Evolutionary conservation across 2,797 vertebrate genomes (phyloP).

Genomic region (Hylomyscus alleni): DNA sequence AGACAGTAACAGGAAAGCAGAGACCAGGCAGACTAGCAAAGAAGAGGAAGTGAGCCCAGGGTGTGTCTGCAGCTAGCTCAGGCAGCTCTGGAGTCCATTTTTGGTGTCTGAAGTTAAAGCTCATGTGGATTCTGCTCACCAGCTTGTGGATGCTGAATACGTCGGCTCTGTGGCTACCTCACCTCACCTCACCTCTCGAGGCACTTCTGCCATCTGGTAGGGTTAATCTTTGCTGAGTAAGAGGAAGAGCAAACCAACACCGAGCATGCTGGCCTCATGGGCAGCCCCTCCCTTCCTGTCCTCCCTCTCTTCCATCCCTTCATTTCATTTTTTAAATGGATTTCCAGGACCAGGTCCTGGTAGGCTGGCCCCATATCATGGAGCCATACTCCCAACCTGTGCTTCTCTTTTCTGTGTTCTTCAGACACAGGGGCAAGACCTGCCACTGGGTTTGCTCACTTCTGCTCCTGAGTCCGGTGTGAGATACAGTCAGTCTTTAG

Average conservation of each 20-base stretch:
- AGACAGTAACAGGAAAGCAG: slow-evolving; percentile 10
- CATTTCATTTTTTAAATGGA: not conserved
- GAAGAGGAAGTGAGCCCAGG: slow-evolving; percentile 41
- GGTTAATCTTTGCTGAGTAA: not conserved
- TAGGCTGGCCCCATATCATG: not conserved
- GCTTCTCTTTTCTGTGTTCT: not conserved
- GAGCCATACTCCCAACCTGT: not conserved
- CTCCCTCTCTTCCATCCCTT: not conserved
- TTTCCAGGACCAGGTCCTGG: not conserved
- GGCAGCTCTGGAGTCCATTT: slow-evolving; percentile 29
- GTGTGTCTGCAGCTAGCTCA: slow-evolving; percentile 17
- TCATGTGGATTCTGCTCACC: not conserved
- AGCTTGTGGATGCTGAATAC: not conserved
- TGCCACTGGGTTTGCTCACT: not conserved
- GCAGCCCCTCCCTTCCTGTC: not conserved
- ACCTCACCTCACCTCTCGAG: rapidly evolving
- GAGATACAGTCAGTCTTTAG: not conserved
- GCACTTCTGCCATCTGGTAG: slow-evolving; percentile 29
- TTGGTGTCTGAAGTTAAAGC: not conserved
- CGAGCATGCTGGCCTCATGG: not conserved
- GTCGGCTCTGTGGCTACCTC: not conserved
- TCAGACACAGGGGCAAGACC: not conserved
- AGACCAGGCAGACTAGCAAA: not conserved
- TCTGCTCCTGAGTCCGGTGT: not conserved
- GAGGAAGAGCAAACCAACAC: rapidly evolving